Evolutionary conservation across 2,113 vertebrate species (phyloP).

Genomic region (Pleuronectes platessa): DNA sequence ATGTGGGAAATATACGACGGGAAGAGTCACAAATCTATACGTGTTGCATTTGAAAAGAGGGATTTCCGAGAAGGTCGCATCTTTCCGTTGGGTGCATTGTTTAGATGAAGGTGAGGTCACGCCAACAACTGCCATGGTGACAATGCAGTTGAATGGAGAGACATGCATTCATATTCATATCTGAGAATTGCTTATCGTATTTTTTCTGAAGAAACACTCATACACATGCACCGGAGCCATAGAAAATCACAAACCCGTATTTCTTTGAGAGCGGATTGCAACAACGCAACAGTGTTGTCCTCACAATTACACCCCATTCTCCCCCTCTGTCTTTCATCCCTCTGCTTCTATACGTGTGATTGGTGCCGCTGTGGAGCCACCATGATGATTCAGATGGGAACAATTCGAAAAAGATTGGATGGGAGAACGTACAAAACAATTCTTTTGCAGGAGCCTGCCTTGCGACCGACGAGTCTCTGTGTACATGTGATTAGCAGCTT

Average conservation of each 20-base stretch:
- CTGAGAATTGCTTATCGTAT: slow-evolving; percentile 18
- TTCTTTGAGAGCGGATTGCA: slow-evolving; percentile 53
- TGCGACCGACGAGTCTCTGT: slow-evolving; percentile 18
- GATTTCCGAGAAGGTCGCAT: slow-evolving; percentile 30
- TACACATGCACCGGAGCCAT: slow-evolving; percentile 34
- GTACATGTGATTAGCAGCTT: slow-evolving; percentile 43
- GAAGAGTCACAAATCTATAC: neutral
- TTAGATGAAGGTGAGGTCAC: slow-evolving; percentile 8
- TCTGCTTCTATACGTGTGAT: slow-evolving; percentile 46
- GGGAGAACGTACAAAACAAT: slow-evolving; percentile 54
- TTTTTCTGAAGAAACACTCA: slow-evolving; percentile 10
- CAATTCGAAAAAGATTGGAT: slow-evolving; percentile 58
- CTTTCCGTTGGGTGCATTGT: slow-evolving; percentile 13
- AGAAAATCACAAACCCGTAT: slow-evolving; percentile 58
- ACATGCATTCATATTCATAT: slow-evolving; percentile 29
- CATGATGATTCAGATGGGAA: slow-evolving; percentile 61
- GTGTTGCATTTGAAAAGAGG: slow-evolving; percentile 1
- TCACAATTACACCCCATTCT: slow-evolving; percentile 62
- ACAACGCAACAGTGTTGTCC: slow-evolving; percentile 53
- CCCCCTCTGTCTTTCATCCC: slow-evolving; percentile 31
- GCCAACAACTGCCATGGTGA: slow-evolving; percentile 31
- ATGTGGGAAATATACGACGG: slow-evolving; percentile 7
- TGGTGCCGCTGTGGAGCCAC: slow-evolving; percentile 29
- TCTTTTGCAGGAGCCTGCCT: slow-evolving; percentile 18
- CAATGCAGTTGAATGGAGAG: slow-evolving; percentile 12